Evolutionary conservation across 2,797 vertebrate genomes (phyloP), one percentile per base, ranked within the genome.

Genomic region (Pitangus sulphuratus): DNA sequence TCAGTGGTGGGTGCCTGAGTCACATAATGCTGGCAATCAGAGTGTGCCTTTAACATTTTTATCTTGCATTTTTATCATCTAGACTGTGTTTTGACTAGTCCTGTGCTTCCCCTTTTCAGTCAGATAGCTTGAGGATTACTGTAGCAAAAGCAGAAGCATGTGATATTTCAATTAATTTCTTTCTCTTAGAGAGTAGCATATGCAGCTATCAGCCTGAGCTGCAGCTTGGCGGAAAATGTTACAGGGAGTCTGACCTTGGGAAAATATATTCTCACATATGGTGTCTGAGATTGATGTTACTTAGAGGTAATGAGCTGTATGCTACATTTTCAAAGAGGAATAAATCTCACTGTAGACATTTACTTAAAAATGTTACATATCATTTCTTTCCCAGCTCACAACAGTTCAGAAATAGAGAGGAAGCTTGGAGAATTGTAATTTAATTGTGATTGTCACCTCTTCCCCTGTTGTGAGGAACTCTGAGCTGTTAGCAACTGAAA

Each of bases 111-210:
- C 60, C 65, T 84, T 97, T 96, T 87, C 56, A 66, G 76, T 60
- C 37, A 39, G 82, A 53, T 45, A 72, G 30, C 56, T 84, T 93
- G 80, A 64, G 88, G n/a, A 90, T 97, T 94, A 81, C 70, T 79
- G 54, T 84, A 87, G 94, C 83, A 94, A 92, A 72, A 69, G 64
- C 33, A 77, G 33, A 68, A 79, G 6, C 35, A 44, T 3, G 2
- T 1, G 0, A 21, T 84, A 76, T 69, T 92, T 95, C 94, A 84
- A 83, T 86, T 60, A 81, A 65, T 87, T 87, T 90, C 37, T 82
- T 90, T 84, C 44, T 64, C 86, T 75, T 62, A 42, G 40, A 92
- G 65, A 75, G n/a, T 19, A 62, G 31, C 19, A 15, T 90, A 51
- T 40, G 74, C 64, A 94, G 81, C 86, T 78, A 60, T 86, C 60